These are phyloP conservation scores for Drosophila navojoa DNA, from an alignment of 1,140 invertebrate genomes.

Conservation along the genomic window DNA sequence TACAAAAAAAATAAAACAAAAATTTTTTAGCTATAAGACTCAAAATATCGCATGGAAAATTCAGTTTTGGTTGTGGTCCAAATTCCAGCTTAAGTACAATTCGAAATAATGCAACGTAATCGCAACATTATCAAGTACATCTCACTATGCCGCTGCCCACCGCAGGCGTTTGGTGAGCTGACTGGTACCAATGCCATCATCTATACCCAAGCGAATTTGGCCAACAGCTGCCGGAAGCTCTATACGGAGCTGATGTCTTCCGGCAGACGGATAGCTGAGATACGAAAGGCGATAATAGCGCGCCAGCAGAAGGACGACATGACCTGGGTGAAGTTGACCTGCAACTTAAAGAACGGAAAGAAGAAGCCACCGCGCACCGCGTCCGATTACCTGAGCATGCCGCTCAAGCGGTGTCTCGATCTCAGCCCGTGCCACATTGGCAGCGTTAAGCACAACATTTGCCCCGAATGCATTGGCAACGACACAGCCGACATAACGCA, in stretches of 20 bases:
- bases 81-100: neutral
- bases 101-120: slow-evolving; percentile 25
- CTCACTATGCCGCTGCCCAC: slow-evolving; percentile 9
- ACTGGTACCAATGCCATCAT: neutral
- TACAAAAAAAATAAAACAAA: too few species aligned
- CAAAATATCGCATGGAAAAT: neutral
- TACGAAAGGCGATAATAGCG: slow-evolving; percentile 3
- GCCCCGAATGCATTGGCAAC: neutral
- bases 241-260: slow-evolving; percentile 2
- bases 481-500: neutral
- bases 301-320: slow-evolving; percentile 13
- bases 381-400: slow-evolving; percentile 2
- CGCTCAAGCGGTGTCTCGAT: neutral
- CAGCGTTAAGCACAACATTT: neutral
- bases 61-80: neutral
- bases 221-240: slow-evolving; percentile 8
- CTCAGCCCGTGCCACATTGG: slow-evolving; percentile 1
- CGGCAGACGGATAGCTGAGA: neutral
- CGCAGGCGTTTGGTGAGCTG: neutral
- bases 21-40: too few species aligned
- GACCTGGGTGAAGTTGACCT: slow-evolving; percentile 27
- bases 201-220: neutral
- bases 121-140: slow-evolving; percentile 31
- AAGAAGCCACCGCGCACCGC: neutral
- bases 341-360: neutral